phyloP scores from a whole-genome alignment of 2,113 vertebrate genomes.

The Globicephala melas region DNA sequence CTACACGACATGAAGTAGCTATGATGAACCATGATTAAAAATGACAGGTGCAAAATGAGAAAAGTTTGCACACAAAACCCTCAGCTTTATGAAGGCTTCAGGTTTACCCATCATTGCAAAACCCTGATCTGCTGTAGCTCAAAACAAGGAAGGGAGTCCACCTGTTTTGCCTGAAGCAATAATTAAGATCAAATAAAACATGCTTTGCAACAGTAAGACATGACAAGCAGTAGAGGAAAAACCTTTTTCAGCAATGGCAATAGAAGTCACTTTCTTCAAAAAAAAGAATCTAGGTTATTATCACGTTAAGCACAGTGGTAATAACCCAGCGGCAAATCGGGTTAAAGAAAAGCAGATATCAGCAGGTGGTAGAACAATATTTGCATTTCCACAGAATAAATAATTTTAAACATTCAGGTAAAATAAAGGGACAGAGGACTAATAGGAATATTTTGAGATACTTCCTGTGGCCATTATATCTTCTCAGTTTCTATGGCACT shows the following conservation, averaged over 20 bases:
- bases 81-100: slow-evolving; percentile 12
- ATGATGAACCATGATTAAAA: slow-evolving; percentile 54
- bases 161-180: slow-evolving; percentile 67
- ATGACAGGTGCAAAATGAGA: slow-evolving; percentile 45
- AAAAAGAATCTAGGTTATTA: slow-evolving; percentile 19
- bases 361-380: slow-evolving; percentile 46
- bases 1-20: slow-evolving; percentile 46
- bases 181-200: slow-evolving; percentile 63
- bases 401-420: slow-evolving; percentile 21
- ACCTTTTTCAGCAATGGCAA: slow-evolving; percentile 31
- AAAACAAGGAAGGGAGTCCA: slow-evolving; percentile 53
- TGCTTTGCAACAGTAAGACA: slow-evolving; percentile 42
- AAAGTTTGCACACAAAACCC: slow-evolving; percentile 28
- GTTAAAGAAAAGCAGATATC: slow-evolving; percentile 34
- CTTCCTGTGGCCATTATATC: not conserved
- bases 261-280: slow-evolving; percentile 22
- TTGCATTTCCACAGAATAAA: slow-evolving; percentile 54
- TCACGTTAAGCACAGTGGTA: slow-evolving; percentile 3
- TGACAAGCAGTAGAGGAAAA: slow-evolving; percentile 34
- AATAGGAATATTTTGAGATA: not conserved
- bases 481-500: not conserved
- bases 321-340: slow-evolving; percentile 33
- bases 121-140: slow-evolving; percentile 44
- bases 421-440: not conserved
- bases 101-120: not conserved